Evolutionary conservation across 1,140 invertebrate genomes (phyloP).

Genomic region (Eufriesea mexicana): DNA sequence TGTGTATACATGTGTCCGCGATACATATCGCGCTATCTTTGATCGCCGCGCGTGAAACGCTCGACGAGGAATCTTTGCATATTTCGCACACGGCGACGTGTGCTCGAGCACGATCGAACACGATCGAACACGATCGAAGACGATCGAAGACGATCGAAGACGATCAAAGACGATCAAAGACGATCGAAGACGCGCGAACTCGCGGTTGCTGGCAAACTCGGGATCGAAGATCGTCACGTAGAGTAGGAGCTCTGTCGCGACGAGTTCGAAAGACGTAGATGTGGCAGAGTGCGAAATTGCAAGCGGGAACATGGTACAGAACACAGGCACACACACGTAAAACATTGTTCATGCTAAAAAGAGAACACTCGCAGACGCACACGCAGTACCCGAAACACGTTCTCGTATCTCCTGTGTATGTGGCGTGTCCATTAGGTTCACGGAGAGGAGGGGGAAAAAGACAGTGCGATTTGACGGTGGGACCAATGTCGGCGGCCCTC

Average conservation of each 20-base stretch:
- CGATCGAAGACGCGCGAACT: no score
- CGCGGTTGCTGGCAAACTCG: constrained; percentile 1
- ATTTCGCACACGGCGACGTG: no score
- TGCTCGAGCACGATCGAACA: no score
- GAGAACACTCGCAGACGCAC: not conserved
- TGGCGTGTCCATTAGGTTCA: constrained; percentile 84
- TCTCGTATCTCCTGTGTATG: constrained; percentile 63
- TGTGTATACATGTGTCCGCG: not conserved
- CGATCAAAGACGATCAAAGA: no score
- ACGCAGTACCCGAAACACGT: constrained; percentile 27
- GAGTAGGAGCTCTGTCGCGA: constrained; percentile 5
- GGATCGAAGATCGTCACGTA: not conserved
- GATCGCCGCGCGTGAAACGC: no score
- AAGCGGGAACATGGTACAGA: not conserved
- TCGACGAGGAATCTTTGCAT: no score
- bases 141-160: not conserved
- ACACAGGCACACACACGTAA: not conserved
- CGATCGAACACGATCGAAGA: not conserved
- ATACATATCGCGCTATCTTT: no score
- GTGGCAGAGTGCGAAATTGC: not conserved
- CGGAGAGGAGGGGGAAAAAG: constrained; percentile 92
- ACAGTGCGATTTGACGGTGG: constrained; percentile 92
- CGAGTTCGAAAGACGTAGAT: not conserved
- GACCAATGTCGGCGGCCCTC: constrained; percentile 83
- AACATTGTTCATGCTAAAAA: not conserved